Conservation (phyloP, 2,888 invertebrate genomes). For the Sphaerophoria rueppellii region DNA sequence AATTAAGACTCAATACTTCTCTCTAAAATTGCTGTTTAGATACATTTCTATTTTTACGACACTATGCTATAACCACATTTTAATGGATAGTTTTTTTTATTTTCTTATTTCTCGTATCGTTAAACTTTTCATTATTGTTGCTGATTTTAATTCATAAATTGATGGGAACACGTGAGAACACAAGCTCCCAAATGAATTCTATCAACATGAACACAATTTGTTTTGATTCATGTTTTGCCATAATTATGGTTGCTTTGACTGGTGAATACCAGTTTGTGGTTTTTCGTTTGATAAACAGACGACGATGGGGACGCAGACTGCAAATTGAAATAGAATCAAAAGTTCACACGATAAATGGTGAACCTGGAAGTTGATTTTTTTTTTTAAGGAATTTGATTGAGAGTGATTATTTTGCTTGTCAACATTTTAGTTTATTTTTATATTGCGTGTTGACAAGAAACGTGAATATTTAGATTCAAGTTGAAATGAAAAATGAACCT, state of each 20-base stretch:
- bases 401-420: constrained; percentile 4
- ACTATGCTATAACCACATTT: not conserved
- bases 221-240: constrained; percentile 39
- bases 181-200: not conserved
- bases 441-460: too few species aligned
- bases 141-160: constrained; percentile 62
- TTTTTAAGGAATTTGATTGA: not conserved
- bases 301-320: not conserved
- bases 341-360: constrained; percentile 24
- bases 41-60: constrained; percentile 24
- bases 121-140: not conserved
- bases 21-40: constrained; percentile 1
- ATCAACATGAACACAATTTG: not conserved
- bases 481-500: not conserved
- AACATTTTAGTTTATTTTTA: constrained; percentile 1
- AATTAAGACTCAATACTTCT: not conserved
- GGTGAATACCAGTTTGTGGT: not conserved
- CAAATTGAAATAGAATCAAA: constrained; percentile 26
- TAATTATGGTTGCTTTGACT: constrained; percentile 13
- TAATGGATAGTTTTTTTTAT: constrained; percentile 1
- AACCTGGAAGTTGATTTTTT: constrained; percentile 27
- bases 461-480: too few species aligned
- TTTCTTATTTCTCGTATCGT: not conserved
- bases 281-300: constrained; percentile 1
- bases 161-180: constrained; percentile 57